Conservation (phyloP, 2,113 vertebrate genomes). For the Eulemur macaco region DNA sequence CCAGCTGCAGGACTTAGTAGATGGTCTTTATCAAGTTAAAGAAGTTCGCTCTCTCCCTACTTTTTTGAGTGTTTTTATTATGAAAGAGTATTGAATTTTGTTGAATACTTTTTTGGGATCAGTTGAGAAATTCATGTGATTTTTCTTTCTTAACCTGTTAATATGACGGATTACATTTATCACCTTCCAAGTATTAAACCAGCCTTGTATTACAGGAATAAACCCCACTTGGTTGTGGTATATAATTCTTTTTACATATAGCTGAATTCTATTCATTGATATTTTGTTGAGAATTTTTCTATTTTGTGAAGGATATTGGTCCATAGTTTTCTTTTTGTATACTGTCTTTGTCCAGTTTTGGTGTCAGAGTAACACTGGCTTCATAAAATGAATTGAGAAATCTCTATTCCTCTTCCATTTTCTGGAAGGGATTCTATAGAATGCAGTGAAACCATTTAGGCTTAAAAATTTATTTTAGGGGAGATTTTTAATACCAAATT, state of each 20-base stretch:
- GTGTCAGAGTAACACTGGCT: neutral
- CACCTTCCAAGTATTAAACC: neutral
- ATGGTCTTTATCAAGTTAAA: neutral
- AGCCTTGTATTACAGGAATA: constrained; percentile 53
- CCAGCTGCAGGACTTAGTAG: neutral
- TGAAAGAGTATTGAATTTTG: constrained; percentile 3
- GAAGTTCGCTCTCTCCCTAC: neutral
- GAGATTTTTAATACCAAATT: constrained; percentile 34
- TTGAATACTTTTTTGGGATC: neutral
- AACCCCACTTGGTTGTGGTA: neutral
- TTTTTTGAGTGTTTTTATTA: neutral
- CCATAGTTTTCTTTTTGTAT: constrained; percentile 2
- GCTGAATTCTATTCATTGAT: constrained; percentile 23
- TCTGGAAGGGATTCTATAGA: constrained; percentile 34
- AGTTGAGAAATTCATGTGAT: neutral
- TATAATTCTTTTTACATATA: constrained; percentile 31
- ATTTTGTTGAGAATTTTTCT: constrained; percentile 19
- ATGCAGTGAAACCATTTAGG: neutral
- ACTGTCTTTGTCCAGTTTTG: neutral
- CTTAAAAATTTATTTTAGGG: neutral
- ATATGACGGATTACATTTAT: neutral
- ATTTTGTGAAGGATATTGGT: neutral
- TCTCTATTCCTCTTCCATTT: neutral
- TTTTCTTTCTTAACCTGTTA: constrained; percentile 38
- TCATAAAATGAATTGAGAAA: constrained; percentile 45